A percentile compares a stretch with the other conserved stretches of the same genome.
Evolutionary conservation across 2,113 vertebrate genomes (phyloP).

Genomic region (Eolophus roseicapilla): DNA sequence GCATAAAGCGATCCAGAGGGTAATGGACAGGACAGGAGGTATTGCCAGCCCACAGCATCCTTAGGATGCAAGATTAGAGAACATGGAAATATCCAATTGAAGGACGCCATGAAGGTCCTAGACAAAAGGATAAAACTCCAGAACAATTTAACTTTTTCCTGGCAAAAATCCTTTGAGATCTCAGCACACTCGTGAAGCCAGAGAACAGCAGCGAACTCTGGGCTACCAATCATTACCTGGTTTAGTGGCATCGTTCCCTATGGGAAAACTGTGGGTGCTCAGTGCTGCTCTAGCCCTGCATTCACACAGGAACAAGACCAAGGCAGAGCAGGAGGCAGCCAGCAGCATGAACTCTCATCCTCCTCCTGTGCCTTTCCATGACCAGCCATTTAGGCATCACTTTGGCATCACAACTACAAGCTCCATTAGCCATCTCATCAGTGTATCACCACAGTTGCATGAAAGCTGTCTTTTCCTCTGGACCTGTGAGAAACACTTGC

Average conservation of each 20-base stretch:
- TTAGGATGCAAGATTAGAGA: not conserved
- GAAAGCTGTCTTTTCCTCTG: not conserved
- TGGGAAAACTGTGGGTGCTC: not conserved
- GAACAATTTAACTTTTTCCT: not conserved
- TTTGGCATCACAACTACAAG: not conserved
- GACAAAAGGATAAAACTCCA: not conserved
- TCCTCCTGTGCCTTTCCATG: not conserved
- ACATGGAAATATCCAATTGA: not conserved
- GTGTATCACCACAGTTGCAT: rapidly evolving
- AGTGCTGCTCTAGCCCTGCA: not conserved
- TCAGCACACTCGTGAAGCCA: not conserved
- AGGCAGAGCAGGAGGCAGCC: not conserved
- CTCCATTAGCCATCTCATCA: not conserved
- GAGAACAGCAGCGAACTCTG: not conserved
- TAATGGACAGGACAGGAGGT: not conserved
- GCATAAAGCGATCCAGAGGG: not conserved
- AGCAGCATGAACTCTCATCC: not conserved
- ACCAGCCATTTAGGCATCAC: not conserved
- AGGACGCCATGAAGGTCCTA: not conserved
- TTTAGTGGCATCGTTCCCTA: not conserved
- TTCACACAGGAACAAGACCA: not conserved
- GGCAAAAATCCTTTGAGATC: not conserved
- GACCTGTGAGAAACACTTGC: not conserved
- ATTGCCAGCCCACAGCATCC: not conserved
- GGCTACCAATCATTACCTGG: not conserved